phyloP scores from a whole-genome alignment of 2,113 vertebrate genomes.

The Australoheros scitulus region DNA sequence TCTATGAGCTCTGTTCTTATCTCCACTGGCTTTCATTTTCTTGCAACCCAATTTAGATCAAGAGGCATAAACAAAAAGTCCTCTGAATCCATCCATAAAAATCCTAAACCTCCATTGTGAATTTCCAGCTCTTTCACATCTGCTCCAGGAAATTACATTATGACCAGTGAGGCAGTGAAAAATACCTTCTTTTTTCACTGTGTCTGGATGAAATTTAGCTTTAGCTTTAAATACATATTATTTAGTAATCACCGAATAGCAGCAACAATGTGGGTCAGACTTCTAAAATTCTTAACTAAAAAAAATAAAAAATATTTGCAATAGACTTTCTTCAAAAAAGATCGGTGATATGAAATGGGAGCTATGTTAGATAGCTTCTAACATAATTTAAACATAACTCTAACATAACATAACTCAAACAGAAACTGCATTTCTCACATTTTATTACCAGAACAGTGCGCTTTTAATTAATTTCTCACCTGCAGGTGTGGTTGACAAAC shows the following conservation, averaged over 20 bases:
- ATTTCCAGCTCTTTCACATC: neutral
- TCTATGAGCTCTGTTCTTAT: neutral
- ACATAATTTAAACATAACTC: neutral
- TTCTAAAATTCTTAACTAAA: too few species aligned
- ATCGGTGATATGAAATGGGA: too few species aligned
- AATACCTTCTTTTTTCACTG: neutral
- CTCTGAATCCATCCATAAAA: neutral
- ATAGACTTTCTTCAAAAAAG: too few species aligned
- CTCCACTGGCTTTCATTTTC: too few species aligned
- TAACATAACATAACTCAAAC: neutral
- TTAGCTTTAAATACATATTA: neutral
- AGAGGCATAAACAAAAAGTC: too few species aligned
- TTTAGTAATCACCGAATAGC: neutral
- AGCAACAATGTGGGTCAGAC: neutral
- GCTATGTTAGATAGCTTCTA: too few species aligned
- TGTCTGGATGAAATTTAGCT: neutral
- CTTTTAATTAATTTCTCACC: too few species aligned
- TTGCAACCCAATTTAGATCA: too few species aligned
- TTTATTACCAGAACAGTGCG: neutral
- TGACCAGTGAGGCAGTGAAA: neutral
- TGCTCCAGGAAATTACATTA: neutral
- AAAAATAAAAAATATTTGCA: too few species aligned
- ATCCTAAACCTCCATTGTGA: neutral
- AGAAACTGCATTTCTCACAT: neutral
- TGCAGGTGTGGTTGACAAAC: too few species aligned